Evolutionary conservation across 1,140 invertebrate species (phyloP).

Genomic region (Bombyx mori): ASM3026992v2 NC_085110.1:9961001-9961500

Average conservation of each 20-base stretch:
- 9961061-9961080: no score
- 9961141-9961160: neutral
- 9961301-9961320: conserved; percentile 65
- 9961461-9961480: conserved; percentile 65
- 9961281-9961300: conserved; percentile 34
- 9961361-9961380: conserved; percentile 70
- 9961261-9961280: conserved; percentile 32
- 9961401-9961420: conserved; percentile 69
- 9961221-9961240: conserved; percentile 41
- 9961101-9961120: no score
- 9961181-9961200: neutral
- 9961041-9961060: no score
- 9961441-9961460: conserved; percentile 59
- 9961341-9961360: conserved; percentile 68
- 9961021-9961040: no score
- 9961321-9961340: conserved; percentile 42
- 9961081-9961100: no score
- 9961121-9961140: no score
- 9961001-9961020: no score
- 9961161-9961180: neutral
- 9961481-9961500: conserved; percentile 59
- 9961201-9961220: conserved; percentile 59
- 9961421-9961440: conserved; percentile 67
- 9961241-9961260: conserved; percentile 53
- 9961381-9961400: conserved; percentile 63